Conservation (phyloP, 2,888 invertebrate species). For the Phyllotreta striolata region DNA sequence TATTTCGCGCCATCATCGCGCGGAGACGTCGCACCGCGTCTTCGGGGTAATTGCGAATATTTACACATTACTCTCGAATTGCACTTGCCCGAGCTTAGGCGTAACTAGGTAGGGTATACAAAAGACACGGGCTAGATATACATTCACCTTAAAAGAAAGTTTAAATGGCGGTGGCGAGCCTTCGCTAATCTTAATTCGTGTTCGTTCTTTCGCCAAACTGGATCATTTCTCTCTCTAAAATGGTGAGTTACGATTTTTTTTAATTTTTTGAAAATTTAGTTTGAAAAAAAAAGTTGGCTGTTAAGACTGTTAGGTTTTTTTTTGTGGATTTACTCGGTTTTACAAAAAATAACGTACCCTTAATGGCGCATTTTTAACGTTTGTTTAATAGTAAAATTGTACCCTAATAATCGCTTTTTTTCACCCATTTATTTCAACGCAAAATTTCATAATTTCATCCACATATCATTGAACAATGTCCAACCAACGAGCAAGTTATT, state of each 20-base stretch:
- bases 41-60: slow-evolving; percentile 19
- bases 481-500: not conserved
- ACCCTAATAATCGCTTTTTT: too few species aligned
- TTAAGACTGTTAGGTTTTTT: too few species aligned
- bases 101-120: slow-evolving; percentile 43
- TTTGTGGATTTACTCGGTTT: too few species aligned
- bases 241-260: slow-evolving; percentile 46
- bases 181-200: slow-evolving; percentile 47
- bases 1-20: too few species aligned
- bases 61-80: not conserved
- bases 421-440: too few species aligned
- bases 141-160: slow-evolving; percentile 50
- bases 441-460: too few species aligned
- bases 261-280: not conserved
- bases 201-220: slow-evolving; percentile 43
- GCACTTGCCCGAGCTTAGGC: slow-evolving; percentile 12
- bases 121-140: slow-evolving; percentile 27
- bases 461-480: not conserved
- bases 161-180: slow-evolving; percentile 48
- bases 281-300: not conserved
- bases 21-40: slow-evolving; percentile 15
- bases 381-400: too few species aligned
- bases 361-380: too few species aligned
- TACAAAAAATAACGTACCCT: too few species aligned
- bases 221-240: slow-evolving; percentile 45